Conservation (phyloP, 2,888 invertebrate genomes). For the Watsonalla cultraria region DNA sequence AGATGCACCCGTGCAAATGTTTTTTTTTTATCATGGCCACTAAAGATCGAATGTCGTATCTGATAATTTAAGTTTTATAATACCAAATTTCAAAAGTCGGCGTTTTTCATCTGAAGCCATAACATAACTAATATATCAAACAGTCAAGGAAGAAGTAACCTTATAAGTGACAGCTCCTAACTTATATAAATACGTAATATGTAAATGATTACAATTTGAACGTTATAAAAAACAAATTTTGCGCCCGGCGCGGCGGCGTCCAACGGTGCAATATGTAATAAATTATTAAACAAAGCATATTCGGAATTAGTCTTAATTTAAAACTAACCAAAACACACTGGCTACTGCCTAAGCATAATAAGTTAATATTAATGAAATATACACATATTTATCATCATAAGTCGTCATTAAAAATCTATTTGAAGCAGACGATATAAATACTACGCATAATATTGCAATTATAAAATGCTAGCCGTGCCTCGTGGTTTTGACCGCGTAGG, state of each 20-base stretch:
- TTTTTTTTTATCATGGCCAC: not conserved
- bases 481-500: too few species aligned
- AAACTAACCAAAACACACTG: not conserved
- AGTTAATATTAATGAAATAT: too few species aligned
- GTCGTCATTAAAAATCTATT: too few species aligned
- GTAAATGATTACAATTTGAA: conserved; percentile 19
- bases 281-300: not conserved
- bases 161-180: conserved; percentile 20
- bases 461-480: too few species aligned
- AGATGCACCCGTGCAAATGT: conserved; percentile 6
- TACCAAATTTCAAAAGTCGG: conserved; percentile 22
- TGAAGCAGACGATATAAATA: too few species aligned
- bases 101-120: conserved; percentile 10
- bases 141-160: conserved; percentile 28
- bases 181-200: conserved; percentile 16
- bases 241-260: not conserved
- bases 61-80: conserved; percentile 12
- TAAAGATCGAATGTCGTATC: not conserved
- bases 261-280: not conserved
- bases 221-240: conserved; percentile 19
- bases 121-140: conserved; percentile 23
- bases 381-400: too few species aligned
- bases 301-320: not conserved
- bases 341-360: too few species aligned
- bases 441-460: too few species aligned